Conservation (phyloP, 2,113 vertebrate genomes). For the Amblyornis subalaris region DNA sequence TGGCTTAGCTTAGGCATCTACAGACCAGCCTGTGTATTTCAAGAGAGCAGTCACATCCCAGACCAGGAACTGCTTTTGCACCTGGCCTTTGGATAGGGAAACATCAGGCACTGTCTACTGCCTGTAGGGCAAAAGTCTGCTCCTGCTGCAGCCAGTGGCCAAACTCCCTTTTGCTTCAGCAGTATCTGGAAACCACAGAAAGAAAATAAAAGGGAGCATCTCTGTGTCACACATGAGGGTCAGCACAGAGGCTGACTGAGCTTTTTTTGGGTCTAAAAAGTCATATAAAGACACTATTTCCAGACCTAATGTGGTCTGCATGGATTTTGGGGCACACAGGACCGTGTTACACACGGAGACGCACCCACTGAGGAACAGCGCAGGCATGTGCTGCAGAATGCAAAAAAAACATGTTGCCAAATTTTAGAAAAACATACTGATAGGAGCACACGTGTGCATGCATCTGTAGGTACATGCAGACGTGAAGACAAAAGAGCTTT, state of each 20-base stretch:
- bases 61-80: background rate
- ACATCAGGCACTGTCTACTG: background rate
- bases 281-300: background rate
- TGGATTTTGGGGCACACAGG: rapidly evolving
- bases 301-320: background rate
- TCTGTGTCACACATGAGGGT: background rate
- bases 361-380: background rate
- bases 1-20: background rate
- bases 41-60: background rate
- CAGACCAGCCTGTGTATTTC: background rate
- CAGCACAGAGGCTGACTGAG: background rate
- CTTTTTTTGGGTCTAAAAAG: background rate
- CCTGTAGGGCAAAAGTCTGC: conserved; percentile 9
- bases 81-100: background rate
- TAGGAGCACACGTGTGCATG: background rate
- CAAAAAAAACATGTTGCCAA: background rate
- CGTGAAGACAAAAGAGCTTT: background rate
- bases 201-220: background rate
- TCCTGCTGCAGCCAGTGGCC: background rate
- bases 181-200: background rate
- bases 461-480: background rate
- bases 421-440: conserved; percentile 27
- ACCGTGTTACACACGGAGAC: background rate
- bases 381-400: background rate
- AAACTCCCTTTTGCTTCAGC: background rate